Base-by-base conservation (phyloP, 2,888 invertebrate genomes). In the Alitta virens region DNA sequence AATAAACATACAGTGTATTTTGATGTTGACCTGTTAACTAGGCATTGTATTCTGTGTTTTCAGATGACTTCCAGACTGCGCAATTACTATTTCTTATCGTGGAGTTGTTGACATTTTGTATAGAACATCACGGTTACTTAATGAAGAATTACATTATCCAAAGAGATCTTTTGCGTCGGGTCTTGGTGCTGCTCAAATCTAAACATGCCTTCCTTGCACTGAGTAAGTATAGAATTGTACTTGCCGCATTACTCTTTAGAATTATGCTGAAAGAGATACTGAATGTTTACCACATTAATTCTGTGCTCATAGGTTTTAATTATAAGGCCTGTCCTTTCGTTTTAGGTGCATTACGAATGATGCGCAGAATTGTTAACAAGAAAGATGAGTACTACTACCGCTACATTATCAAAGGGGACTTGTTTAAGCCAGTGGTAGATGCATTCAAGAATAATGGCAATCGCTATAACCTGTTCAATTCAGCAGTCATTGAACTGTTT, bases 381-480 rank as follows among this genome's bases (percentile, higher is more conserved):
- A 98, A 99, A 84, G 99, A 99, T 82, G 99, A 99, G 81, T 94
- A 96, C 85, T 99, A 99, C 85, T 94, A 97, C 85, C 86, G 95
- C 78, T 93, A 97, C 84, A 94, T 97, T 75, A 91, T 92, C 73
- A 92, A 93, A 82, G 92, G 94, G 67, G 93, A 94, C 84, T 86
- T 98, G 63, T 94, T 99, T 84, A 91, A 92, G 72, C 95, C 95
- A 38, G 94, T 99, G 63, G 91, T 98, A 73, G 95, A 96, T 82
- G 93, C 96, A 71, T 96, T 99, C 83, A 89, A 92, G 75, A 89
- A 91, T 77, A 99, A 99, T 85, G 96, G 97, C 82, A 93, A 94
- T 77, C 89, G 97, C 78, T 99, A 99, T 85, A 99, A 99, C 86
- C 88, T 99, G 74, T 86, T 99, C 74, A 99, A 99, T 84, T 99